phyloP scores from a whole-genome alignment of 2,113 vertebrate species.

The Micromys minutus region DNA sequence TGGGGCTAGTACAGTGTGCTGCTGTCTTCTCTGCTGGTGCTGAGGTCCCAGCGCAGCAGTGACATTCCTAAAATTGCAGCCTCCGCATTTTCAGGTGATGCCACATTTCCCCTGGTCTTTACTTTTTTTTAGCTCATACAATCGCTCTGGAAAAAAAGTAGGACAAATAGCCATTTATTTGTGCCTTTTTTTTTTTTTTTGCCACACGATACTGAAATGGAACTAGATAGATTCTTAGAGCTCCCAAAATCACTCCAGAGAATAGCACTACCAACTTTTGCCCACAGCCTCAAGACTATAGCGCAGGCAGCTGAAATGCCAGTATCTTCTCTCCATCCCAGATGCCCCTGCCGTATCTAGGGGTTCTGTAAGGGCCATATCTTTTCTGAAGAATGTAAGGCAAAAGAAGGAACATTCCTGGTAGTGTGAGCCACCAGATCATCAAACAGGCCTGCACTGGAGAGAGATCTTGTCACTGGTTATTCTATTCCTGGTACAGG shows the following conservation, averaged over 20 bases:
- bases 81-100: background rate
- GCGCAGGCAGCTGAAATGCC: background rate
- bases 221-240: background rate
- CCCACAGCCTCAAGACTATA: background rate
- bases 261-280: background rate
- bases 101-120: background rate
- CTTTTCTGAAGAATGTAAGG: background rate
- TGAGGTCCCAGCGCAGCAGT: background rate
- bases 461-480: background rate
- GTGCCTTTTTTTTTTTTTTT: background rate
- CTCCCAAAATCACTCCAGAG: background rate
- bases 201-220: background rate
- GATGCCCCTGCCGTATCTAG: background rate
- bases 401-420: background rate
- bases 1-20: background rate
- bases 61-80: background rate
- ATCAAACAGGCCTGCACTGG: background rate
- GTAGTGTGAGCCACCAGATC: background rate
- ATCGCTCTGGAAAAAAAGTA: background rate
- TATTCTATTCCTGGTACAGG: background rate
- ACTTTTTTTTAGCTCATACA: background rate
- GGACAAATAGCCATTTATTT: background rate
- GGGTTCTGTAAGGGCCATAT: background rate
- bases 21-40: background rate
- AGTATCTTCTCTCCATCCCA: background rate